phyloP scores from a whole-genome alignment of 2,888 invertebrate genomes.

The Physocephala rufipes region DNA sequence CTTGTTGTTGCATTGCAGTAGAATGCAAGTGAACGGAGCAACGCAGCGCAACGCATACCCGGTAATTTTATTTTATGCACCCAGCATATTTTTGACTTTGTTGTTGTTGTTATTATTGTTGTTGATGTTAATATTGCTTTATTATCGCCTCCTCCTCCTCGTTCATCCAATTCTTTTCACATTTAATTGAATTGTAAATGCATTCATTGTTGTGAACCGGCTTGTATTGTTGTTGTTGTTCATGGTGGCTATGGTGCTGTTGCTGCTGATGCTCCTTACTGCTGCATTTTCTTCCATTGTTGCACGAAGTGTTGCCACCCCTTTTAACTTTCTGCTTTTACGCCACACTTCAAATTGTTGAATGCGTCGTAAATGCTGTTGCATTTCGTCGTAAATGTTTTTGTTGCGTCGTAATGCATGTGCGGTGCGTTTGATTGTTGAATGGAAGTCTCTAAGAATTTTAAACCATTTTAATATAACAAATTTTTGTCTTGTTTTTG shows the following conservation, averaged over 20 bases:
- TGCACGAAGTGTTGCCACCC: conserved; percentile 26
- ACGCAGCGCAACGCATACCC: too few relatives aligned
- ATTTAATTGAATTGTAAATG: neutral
- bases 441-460: neutral
- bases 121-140: neutral
- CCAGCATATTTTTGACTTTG: neutral
- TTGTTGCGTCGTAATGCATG: neutral
- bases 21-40: too few relatives aligned
- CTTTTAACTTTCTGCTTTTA: conserved; percentile 16
- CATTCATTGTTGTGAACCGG: neutral
- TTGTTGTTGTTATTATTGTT: conserved; percentile 1
- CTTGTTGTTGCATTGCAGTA: too few relatives aligned
- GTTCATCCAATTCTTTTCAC: neutral
- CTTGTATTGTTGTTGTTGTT: neutral
- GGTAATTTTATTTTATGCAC: too few relatives aligned
- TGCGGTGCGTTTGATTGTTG: neutral
- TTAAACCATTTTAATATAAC: neutral
- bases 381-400: neutral
- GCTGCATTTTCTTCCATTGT: conserved; percentile 14
- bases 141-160: neutral
- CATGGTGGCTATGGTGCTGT: neutral
- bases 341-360: conserved; percentile 1
- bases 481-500: neutral
- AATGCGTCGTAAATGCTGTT: too few relatives aligned
- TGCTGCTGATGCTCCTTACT: conserved; percentile 4